Evolutionary conservation across 2,797 vertebrate species (phyloP).

Genomic region (Fratercula arctica): DNA sequence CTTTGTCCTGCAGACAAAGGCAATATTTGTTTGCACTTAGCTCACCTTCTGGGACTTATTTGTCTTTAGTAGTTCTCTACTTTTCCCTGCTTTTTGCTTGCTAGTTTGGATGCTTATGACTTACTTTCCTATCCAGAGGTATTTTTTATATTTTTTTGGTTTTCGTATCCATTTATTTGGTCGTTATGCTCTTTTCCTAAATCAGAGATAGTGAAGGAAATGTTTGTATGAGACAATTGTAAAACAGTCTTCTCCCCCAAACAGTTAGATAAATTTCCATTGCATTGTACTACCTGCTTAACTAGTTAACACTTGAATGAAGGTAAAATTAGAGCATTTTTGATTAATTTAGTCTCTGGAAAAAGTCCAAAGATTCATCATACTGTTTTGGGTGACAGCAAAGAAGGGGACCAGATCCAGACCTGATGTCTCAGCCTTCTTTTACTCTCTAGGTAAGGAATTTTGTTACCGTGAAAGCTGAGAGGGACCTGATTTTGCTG

Average conservation of each 20-base stretch:
- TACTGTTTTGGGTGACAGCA: background rate
- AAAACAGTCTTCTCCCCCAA: background rate
- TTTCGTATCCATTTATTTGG: background rate
- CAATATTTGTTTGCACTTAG: background rate
- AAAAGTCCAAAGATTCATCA: background rate
- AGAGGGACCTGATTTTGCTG: background rate
- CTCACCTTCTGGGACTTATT: background rate
- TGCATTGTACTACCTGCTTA: background rate
- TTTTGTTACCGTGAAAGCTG: background rate
- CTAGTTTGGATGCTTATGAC: background rate
- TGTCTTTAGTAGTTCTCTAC: background rate
- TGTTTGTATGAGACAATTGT: background rate
- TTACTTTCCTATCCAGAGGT: background rate
- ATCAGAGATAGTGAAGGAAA: background rate
- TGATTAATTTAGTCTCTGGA: background rate
- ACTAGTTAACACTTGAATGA: background rate
- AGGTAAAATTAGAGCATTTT: background rate
- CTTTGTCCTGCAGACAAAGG: background rate
- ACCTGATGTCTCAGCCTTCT: background rate
- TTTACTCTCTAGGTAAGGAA: background rate
- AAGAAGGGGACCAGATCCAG: background rate
- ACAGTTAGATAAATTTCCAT: background rate
- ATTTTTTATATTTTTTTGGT: background rate
- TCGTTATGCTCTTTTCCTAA: background rate
- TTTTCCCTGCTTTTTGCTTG: background rate